A percentile compares a stretch with the other conserved stretches of the same genome.
phyloP scores from a whole-genome alignment of 2,797 vertebrate species.

The Eutrigla gurnardus region DNA sequence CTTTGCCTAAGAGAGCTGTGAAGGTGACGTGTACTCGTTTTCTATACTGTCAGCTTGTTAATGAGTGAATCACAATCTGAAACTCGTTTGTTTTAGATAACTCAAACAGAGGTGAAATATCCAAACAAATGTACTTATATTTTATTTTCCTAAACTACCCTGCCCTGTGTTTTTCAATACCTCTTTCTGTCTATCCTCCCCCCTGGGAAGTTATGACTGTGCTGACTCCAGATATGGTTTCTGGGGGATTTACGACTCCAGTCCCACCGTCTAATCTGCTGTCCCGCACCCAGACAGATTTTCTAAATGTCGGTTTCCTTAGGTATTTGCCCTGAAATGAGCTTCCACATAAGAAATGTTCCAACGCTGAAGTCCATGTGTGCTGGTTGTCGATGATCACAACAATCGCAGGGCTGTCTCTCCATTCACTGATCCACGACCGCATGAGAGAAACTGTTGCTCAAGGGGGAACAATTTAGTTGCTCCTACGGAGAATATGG shows the following conservation, averaged over 20 bases:
- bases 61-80: not conserved
- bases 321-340: constrained; percentile 8
- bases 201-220: not conserved
- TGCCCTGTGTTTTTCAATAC: not conserved
- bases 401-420: not conserved
- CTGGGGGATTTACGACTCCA: not conserved
- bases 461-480: constrained; percentile 5
- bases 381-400: not conserved
- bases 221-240: constrained; percentile 8
- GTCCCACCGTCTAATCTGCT: not conserved
- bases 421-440: not conserved
- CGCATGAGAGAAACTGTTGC: not conserved
- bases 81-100: too few relatives aligned
- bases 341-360: constrained; percentile 2
- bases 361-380: not conserved
- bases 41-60: not conserved
- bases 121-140: too few relatives aligned
- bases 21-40: not conserved
- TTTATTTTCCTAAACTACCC: too few relatives aligned
- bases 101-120: too few relatives aligned
- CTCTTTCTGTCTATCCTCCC: not conserved
- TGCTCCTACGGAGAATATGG: not conserved
- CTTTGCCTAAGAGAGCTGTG: not conserved
- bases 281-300: constrained; percentile 9
- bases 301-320: constrained; percentile 37